Percentiles rank a stretch among this genome's conserved stretches.
Evolutionary conservation across 53 echinoderm and acorn worm species (phyloP).

Genomic region (Echinarachnius parma): DNA sequence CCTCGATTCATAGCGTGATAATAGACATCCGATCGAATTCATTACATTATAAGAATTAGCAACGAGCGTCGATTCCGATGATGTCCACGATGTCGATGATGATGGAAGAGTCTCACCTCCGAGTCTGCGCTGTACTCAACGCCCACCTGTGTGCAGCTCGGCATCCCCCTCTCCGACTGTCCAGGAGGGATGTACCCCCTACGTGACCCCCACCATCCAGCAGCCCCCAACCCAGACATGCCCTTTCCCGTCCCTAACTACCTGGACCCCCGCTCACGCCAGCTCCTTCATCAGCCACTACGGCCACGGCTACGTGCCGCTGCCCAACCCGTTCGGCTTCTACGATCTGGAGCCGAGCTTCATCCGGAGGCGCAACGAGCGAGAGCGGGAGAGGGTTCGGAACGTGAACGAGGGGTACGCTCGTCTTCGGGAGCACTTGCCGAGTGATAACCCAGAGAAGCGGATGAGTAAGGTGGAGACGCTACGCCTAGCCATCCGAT

Average conservation of each 20-base stretch:
- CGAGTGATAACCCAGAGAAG: slow-evolving; percentile 91
- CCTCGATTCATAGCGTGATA: too few relatives aligned
- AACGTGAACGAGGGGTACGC: slow-evolving; percentile 98
- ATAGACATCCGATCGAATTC: too few relatives aligned
- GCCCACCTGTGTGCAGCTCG: slow-evolving; percentile 95
- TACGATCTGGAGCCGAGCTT: slow-evolving; percentile 98
- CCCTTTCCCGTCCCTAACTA: slow-evolving; percentile 69
- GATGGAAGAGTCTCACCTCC: slow-evolving; percentile 58
- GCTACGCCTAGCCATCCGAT: slow-evolving; percentile 78
- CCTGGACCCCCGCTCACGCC: slow-evolving; percentile 84
- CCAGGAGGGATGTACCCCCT: slow-evolving; percentile 82
- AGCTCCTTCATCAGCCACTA: slow-evolving; percentile 92
- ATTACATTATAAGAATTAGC: too few relatives aligned
- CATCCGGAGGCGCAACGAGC: slow-evolving; percentile 91
- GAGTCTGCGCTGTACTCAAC: slow-evolving; percentile 95
- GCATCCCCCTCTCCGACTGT: slow-evolving; percentile 95
- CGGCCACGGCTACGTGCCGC: slow-evolving; percentile 82
- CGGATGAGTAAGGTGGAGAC: slow-evolving; percentile 97
- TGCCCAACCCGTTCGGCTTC: slow-evolving; percentile 94
- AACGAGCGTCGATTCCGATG: not conserved
- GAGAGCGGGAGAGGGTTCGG: slow-evolving; percentile 91
- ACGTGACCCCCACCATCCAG: slow-evolving; percentile 65
- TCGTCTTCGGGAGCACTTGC: slow-evolving; percentile 87
- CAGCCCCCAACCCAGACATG: slow-evolving; percentile 33
- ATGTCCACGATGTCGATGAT: slow-evolving; percentile 27